Conservation (phyloP, 2,797 vertebrate species). For the Diplodus puntazzo region DNA sequence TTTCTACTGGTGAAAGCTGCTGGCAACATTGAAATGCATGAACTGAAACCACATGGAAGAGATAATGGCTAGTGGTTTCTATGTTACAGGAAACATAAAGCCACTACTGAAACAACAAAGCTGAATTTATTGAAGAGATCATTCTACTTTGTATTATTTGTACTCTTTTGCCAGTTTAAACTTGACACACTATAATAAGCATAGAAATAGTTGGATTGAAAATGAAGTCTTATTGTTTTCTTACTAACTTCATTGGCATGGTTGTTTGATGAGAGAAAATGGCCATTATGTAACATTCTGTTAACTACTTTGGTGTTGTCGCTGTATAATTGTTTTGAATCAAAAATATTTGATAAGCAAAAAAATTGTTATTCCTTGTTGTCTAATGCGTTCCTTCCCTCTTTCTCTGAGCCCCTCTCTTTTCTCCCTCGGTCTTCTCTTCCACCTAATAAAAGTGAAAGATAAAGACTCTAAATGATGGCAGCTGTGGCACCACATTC, state of each 20-base stretch:
- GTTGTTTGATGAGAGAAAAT: slow-evolving; percentile 26
- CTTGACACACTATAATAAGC: background rate
- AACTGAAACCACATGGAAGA: slow-evolving; percentile 12
- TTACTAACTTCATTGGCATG: slow-evolving; percentile 3
- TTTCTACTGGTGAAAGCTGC: slow-evolving; percentile 4
- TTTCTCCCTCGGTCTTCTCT: slow-evolving; percentile 23
- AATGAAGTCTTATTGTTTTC: background rate
- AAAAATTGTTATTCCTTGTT: slow-evolving; percentile 2
- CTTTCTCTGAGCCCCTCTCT: slow-evolving; percentile 15
- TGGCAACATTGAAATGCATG: slow-evolving; percentile 13
- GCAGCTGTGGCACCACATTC: slow-evolving; percentile 70
- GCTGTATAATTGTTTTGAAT: slow-evolving; percentile 19
- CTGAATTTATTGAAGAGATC: background rate
- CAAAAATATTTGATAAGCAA: slow-evolving; percentile 22
- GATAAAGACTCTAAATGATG: slow-evolving; percentile 74
- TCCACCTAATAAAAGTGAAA: slow-evolving; percentile 71
- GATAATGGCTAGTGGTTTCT: slow-evolving; percentile 40
- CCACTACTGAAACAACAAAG: slow-evolving; percentile 19
- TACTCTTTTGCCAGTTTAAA: background rate
- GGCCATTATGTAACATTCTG: slow-evolving; percentile 8
- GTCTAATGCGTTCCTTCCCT: background rate
- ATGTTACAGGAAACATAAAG: slow-evolving; percentile 40
- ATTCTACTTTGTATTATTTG: background rate
- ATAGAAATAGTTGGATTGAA: background rate
- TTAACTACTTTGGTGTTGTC: slow-evolving; percentile 20